Base-by-base conservation (phyloP, 2,797 vertebrate species). In the Danio choprae region DNA sequence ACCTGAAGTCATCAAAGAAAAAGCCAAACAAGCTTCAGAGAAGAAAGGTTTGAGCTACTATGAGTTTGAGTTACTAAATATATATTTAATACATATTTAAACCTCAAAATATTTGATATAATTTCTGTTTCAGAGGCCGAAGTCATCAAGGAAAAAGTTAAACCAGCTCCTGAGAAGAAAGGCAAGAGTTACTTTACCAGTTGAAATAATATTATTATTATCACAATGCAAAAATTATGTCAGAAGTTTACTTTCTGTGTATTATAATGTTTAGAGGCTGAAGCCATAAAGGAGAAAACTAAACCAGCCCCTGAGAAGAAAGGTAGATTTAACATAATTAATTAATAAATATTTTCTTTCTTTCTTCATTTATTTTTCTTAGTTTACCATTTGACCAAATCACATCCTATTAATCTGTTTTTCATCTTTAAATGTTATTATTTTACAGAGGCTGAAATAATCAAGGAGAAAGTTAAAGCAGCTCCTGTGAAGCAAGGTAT, bases 401-500 rank as follows among this genome's bases (percentile, higher is more conserved):
- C 16, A 29, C 6, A 29, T 0, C 5, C 20, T 11, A 13, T 38
- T 6, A n/a, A 43, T 16, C n/a, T 38, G 44, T 11, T 56, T 56
- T 5, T 16, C 8, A 13, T 29, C 22, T 15, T 36, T 29, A 7
- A 36, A 13, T 13, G 9, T 11, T 69, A 29, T 60, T 62, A 4
- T 3, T 50, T 74, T 74, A 73, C 69, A 86, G 77, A 74, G 15
- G 72, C 18, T 83, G 22, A 87, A 12, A 68, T 59, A 51, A 64
- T 75, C n/a, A 88, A 88, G 74, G 83, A 87, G 56, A 88, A 85
- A 43, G 78, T 65, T 38, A 89, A 86, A 88, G 63, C 55, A 71
- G 36, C 51, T 48, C 84, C 86, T 79, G 76, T 77, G 36, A 50
- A 68, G 46, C 69, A 69, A 69, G 41, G 64, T 8, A 51, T 5